phyloP scores from a whole-genome alignment of 2,797 vertebrate species.

The Chelmon rostratus region DNA sequence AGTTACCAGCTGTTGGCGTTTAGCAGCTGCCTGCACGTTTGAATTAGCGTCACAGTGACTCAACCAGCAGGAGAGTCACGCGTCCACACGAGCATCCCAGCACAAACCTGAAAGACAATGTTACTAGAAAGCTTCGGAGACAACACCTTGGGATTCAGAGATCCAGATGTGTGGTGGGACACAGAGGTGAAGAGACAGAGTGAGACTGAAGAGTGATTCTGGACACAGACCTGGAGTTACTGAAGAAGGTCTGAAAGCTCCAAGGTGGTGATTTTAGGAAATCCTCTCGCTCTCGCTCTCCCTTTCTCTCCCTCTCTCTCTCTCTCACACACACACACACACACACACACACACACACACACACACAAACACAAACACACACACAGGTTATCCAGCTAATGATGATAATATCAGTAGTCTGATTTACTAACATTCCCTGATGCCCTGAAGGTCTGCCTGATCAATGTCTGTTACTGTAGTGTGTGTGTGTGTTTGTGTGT shows the following conservation, averaged over 20 bases:
- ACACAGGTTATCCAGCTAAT: conserved; percentile 39
- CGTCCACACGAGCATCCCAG: conserved; percentile 22
- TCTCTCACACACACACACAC: background rate
- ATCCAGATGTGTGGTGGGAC: background rate
- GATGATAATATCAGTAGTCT: conserved; percentile 72
- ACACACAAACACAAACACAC: conserved; percentile 17
- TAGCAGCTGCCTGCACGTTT: conserved; percentile 78
- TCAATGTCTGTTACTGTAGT: conserved; percentile 77
- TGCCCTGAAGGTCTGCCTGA: conserved; percentile 67
- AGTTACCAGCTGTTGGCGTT: conserved; percentile 74
- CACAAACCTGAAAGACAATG: conserved; percentile 5
- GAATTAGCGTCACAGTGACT: conserved; percentile 68
- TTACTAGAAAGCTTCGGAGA: conserved; percentile 17
- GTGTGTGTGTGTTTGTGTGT: conserved; percentile 30
- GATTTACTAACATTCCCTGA: conserved; percentile 67
- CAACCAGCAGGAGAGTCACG: conserved; percentile 48
- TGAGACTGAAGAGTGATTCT: too few species aligned
- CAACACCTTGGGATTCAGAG: background rate
- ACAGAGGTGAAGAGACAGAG: background rate
- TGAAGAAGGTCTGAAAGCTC: conserved; percentile 7
- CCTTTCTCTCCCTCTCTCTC: background rate
- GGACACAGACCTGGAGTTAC: too few species aligned
- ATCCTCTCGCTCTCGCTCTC: background rate
- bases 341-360: conserved; percentile 20
- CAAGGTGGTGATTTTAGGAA: conserved; percentile 21